Conservation (phyloP, 2,797 vertebrate species). For the Notolepis coatsorum region DNA sequence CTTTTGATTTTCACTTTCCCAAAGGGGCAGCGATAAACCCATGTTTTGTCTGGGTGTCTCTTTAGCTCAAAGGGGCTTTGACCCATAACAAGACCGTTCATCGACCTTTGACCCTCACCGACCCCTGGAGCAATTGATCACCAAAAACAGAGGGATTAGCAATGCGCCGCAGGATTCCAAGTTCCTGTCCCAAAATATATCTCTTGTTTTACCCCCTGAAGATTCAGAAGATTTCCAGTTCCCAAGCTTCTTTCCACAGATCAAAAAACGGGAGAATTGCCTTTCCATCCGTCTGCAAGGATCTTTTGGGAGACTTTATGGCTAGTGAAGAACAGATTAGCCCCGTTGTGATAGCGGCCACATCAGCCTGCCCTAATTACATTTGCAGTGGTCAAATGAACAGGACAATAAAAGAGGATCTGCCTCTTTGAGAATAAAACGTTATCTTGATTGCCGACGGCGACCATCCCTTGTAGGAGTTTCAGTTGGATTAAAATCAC, state of each 20-base stretch:
- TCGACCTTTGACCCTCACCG: constrained; percentile 53
- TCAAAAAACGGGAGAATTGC: background rate
- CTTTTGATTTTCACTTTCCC: constrained; percentile 36
- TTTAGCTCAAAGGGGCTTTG: constrained; percentile 49
- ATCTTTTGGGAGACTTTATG: constrained; percentile 23
- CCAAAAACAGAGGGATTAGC: constrained; percentile 35
- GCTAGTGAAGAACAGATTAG: constrained; percentile 50
- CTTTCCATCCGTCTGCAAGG: constrained; percentile 25
- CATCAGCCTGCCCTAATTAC: constrained; percentile 49
- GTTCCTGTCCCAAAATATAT: constrained; percentile 25
- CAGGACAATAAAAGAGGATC: constrained; percentile 49
- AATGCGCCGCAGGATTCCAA: constrained; percentile 60
- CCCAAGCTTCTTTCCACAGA: background rate
- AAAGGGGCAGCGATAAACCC: constrained; percentile 22
- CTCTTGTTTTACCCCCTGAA: background rate
- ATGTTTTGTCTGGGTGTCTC: constrained; percentile 68
- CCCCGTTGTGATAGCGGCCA: constrained; percentile 26
- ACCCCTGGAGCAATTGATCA: constrained; percentile 52
- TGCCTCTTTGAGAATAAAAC: constrained; percentile 45
- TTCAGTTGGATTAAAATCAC: constrained; percentile 55
- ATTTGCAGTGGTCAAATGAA: constrained; percentile 52
- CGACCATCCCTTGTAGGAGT: constrained; percentile 37
- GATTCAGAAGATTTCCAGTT: background rate
- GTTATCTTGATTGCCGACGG: constrained; percentile 61
- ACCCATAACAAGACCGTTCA: constrained; percentile 60